Evolutionary conservation across 23 tunicate species (phyloP).

Genomic region (Styela clava): DNA sequence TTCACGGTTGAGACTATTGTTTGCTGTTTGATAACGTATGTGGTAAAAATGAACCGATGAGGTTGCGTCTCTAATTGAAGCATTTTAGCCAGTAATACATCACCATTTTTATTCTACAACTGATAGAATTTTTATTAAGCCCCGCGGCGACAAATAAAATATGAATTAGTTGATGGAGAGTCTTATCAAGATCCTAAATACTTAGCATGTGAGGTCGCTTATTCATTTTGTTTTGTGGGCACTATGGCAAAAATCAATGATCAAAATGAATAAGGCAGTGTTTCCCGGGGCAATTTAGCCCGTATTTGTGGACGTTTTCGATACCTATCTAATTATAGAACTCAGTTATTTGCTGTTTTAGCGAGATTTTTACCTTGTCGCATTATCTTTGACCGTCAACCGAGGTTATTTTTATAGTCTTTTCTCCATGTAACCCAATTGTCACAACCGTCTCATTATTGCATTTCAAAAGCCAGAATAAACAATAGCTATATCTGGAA

Average conservation of each 20-base stretch:
- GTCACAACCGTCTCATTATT: background rate
- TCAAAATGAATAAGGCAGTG: background rate
- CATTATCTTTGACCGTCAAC: background rate
- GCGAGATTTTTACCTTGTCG: background rate
- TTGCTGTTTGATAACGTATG: no score
- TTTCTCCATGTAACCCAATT: background rate
- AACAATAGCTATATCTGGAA: no score
- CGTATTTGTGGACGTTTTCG: background rate
- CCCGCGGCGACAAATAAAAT: constrained; percentile 11
- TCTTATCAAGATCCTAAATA: constrained; percentile 20
- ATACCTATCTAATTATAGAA: background rate
- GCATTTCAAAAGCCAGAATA: background rate
- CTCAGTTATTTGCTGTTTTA: background rate
- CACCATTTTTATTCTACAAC: background rate
- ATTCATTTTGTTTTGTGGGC: background rate
- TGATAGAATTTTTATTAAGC: background rate
- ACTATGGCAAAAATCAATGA: background rate
- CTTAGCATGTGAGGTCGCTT: background rate
- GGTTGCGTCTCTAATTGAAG: no score
- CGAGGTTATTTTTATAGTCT: background rate
- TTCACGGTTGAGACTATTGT: no score
- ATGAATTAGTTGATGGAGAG: background rate
- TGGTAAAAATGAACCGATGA: no score
- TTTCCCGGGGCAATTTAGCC: background rate
- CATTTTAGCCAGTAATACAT: background rate